Evolutionary conservation across 2,113 vertebrate genomes (phyloP).

Genomic region (Scalopus aquaticus): DNA sequence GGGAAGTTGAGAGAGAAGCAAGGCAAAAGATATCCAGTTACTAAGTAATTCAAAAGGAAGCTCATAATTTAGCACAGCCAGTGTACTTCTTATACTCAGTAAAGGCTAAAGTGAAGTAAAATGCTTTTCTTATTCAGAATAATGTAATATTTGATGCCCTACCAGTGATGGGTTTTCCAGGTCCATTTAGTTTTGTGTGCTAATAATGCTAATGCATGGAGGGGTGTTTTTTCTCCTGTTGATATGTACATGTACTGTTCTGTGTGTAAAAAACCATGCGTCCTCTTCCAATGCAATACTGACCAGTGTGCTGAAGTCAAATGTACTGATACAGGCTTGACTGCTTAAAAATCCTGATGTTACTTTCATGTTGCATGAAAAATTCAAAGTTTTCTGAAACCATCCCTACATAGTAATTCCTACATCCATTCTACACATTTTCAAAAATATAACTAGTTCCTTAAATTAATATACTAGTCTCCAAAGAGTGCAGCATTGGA

Average conservation of each 20-base stretch:
- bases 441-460: slow-evolving; percentile 3
- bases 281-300: background rate
- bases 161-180: background rate
- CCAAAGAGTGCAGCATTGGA: background rate
- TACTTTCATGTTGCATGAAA: background rate
- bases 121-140: background rate
- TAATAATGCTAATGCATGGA: background rate
- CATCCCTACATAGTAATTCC: background rate
- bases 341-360: slow-evolving; percentile 33
- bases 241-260: background rate
- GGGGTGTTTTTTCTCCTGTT: background rate
- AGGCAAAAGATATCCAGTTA: slow-evolving; percentile 30
- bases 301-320: background rate
- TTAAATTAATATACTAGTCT: background rate
- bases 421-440: background rate
- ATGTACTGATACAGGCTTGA: background rate
- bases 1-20: background rate
- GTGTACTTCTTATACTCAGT: slow-evolving; percentile 1
- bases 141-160: background rate
- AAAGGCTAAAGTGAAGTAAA: slow-evolving; percentile 36
- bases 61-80: slow-evolving; percentile 9
- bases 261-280: background rate
- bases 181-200: background rate
- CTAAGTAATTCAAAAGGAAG: slow-evolving; percentile 43
- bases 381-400: background rate